Evolutionary conservation across 2,888 invertebrate species (phyloP), one percentile per base, ranked within the genome.

Genomic region (Tipula unca): DNA sequence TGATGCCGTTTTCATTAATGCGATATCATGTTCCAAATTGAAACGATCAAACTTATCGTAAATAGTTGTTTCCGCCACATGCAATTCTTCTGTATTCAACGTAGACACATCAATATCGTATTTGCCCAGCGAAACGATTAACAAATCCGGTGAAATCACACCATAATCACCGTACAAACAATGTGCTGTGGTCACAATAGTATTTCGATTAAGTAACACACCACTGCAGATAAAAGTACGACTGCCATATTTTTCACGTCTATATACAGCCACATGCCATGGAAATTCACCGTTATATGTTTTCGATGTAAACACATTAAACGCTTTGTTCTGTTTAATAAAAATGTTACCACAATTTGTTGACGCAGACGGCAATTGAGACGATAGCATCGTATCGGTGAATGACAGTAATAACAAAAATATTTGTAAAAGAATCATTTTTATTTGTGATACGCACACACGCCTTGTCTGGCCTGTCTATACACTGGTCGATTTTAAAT

Each of bases 271-370:
- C 35, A 83, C 83, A 35, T 83, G 83, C 83, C 83, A 83, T 83
- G 83, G 83, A 32, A 83, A 83, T 83, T 83, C 83, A 32, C 83
- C 83, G 8, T 83, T 14, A n/a, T 83, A 83, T 32, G 83, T 83
- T 0, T 1, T 5, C 6, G 83, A 32, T 69, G 69, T 25, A 25
- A 69, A 69, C 13, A 25, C 10, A 25, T 69, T 69, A 13, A 25
- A 69, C 3, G 10, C 69, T 69, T 69, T 69, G 8, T 25, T 3
- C 3, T 25, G 69, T 69, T 69, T 69, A 0, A 25, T 69, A 3
- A 69, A 8, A 2, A 25, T 10, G 1, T 25, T 10, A 69, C 69
- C 69, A 69, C 69, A 69, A 69, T 69, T 25, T 69, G 20, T 25
- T 10, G 25, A 3, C 3, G 20, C 10, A 25, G 25, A 69, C 25